Evolutionary conservation across 2,888 invertebrate genomes (phyloP), one percentile per base, ranked within the genome.

Genomic region (Ligdia adustata): DNA sequence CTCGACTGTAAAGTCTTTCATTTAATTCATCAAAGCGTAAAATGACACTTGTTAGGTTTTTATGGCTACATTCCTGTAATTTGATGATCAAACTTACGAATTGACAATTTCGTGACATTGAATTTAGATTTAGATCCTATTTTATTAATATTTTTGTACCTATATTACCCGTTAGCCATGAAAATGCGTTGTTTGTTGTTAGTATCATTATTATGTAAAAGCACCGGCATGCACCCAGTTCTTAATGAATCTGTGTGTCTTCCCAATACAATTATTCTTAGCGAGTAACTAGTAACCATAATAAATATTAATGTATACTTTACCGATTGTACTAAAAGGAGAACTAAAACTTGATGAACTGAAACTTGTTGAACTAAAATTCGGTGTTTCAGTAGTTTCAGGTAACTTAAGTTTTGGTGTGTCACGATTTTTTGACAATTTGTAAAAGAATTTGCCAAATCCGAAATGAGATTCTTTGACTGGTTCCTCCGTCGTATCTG

Each of bases 231-330:
- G 83, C 83, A 80, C 75, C 72, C 82, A 82, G 77, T 78, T 76
- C 72, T 59, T 52, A 72, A 67, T 69, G 73, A 78, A 85, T 88
- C 89, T 88, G 89, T 89, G 86, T 88, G 88, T 90, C 90, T 87
- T 82, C 85, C 68, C 59, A 67, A 59, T 35, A 31, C 37, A 46
- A 44, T 22, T 24, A 26, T 15, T 28, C 13, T 12, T n/a, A n/a
- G n/a, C n/a, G n/a, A n/a, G n/a, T n/a, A n/a, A n/a, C n/a, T n/a
- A n/a, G n/a, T n/a, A n/a, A n/a, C n/a, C n/a, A n/a, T n/a, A 52
- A 57, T 57, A 55, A 46, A 64, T 64, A 62, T 57, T 68, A 54
- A 66, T 60, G 57, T 64, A 83, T 86, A 87, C 87, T 56, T 87
- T 88, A 88, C 88, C 88, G n/a, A n/a, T n/a, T n/a, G n/a, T n/a